Conservation (phyloP, 2,797 vertebrate genomes). For the Eidolon dupreanum region DNA sequence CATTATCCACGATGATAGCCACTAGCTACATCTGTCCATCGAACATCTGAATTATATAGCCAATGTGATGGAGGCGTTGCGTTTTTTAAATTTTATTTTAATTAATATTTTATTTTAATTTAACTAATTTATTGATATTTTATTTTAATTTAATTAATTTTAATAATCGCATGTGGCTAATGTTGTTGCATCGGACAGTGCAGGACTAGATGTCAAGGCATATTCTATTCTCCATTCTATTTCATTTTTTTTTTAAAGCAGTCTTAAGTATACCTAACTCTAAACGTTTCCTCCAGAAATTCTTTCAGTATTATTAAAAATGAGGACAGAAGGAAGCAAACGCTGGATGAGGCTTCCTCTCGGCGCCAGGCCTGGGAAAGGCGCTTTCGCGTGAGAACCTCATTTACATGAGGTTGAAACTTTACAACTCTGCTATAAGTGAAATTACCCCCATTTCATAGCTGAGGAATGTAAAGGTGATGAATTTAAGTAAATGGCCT, state of each 20-base stretch:
- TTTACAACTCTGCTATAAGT: neutral
- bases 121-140: neutral
- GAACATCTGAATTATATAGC: neutral
- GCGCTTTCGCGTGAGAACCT: neutral
- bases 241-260: neutral
- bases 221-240: neutral
- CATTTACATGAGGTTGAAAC: neutral
- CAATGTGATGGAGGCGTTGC: neutral
- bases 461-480: neutral
- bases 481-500: neutral
- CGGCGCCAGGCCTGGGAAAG: neutral
- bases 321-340: neutral
- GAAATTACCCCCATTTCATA: neutral
- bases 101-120: neutral
- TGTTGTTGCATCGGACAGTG: neutral
- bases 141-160: neutral
- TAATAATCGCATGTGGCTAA: neutral
- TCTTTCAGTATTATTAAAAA: neutral
- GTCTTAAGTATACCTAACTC: neutral
- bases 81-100: neutral
- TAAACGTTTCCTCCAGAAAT: conserved; percentile 30
- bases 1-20: neutral
- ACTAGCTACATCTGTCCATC: neutral
- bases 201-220: neutral
- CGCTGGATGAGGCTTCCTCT: neutral